A percentile compares a stretch with the other conserved stretches of the same genome.
Evolutionary conservation across 1,140 invertebrate genomes (phyloP).

Genomic region (Leptinotarsa undecemlineata): DNA sequence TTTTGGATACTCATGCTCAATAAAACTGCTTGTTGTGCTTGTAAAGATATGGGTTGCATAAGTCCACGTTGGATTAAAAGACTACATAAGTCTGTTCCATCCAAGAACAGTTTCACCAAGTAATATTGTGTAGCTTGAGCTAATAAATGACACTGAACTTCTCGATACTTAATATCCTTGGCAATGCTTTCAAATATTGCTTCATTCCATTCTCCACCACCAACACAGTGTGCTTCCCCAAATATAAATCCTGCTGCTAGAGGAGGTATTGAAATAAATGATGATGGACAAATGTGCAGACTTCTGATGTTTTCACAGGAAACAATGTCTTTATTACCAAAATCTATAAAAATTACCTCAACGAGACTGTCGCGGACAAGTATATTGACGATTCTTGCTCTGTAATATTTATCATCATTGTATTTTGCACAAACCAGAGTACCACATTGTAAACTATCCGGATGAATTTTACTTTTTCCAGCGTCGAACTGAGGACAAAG

Average conservation of each 20-base stretch:
- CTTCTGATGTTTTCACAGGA: conserved; percentile 60
- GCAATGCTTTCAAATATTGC: conserved; percentile 39
- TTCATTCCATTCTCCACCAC: conserved; percentile 47
- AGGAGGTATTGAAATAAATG: conserved; percentile 59
- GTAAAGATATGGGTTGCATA: conserved; percentile 42
- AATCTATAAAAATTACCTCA: conserved; percentile 71
- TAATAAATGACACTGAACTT: conserved; percentile 40
- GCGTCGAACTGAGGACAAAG: conserved; percentile 57
- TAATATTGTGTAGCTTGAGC: conserved; percentile 43
- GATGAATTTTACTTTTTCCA: conserved; percentile 53
- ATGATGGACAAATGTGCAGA: conserved; percentile 58
- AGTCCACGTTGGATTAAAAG: conserved; percentile 38
- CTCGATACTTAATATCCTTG: conserved; percentile 44
- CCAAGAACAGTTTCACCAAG: conserved; percentile 38
- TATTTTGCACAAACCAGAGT: conserved; percentile 67
- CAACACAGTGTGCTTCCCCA: conserved; percentile 51
- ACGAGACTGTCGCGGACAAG: conserved; percentile 57
- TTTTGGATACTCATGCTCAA: conserved; percentile 36
- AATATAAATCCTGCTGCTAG: conserved; percentile 64
- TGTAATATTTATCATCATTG: conserved; percentile 65
- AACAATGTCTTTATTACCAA: conserved; percentile 67
- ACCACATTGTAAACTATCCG: conserved; percentile 56
- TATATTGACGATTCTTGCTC: conserved; percentile 62
- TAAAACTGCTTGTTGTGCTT: conserved; percentile 44
- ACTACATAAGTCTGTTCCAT: conserved; percentile 26